Percentiles rank a stretch among this genome's conserved stretches.
Conservation (phyloP, 92 coral and sea anemone genomes). For the Zoanthus solanderi region DNA sequence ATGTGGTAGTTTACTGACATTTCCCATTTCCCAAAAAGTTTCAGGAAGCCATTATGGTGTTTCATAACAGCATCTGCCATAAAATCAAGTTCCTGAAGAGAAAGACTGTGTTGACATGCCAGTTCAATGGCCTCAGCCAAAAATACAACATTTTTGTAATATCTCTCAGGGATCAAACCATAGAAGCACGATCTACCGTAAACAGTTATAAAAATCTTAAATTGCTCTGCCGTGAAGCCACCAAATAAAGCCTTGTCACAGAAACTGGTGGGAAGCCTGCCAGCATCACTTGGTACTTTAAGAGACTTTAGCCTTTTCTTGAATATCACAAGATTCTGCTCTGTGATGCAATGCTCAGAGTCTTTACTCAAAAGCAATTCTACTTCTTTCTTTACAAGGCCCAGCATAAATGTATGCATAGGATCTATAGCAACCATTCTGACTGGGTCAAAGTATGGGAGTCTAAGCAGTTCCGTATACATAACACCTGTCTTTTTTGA, state of each 20-base stretch:
- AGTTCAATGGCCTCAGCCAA: conserved; percentile 54
- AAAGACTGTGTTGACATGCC: conserved; percentile 26
- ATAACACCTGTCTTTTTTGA: not conserved
- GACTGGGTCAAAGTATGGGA: conserved; percentile 25
- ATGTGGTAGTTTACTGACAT: conserved; percentile 64
- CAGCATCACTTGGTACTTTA: conserved; percentile 59
- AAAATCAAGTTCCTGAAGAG: conserved; percentile 12
- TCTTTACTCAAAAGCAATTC: conserved; percentile 1
- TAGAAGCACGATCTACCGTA: conserved; percentile 47
- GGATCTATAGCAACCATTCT: conserved; percentile 26
- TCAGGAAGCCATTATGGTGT: conserved; percentile 40
- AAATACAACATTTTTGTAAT: conserved; percentile 31
- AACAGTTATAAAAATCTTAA: conserved; percentile 6
- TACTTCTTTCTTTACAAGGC: not conserved
- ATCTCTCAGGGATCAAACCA: conserved; percentile 29
- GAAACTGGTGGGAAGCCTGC: conserved; percentile 56
- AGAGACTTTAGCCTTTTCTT: conserved; percentile 41
- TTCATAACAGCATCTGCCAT: conserved; percentile 27
- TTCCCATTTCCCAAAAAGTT: conserved; percentile 47
- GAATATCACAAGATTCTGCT: conserved; percentile 13
- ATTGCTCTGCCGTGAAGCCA: conserved; percentile 58
- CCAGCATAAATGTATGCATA: conserved; percentile 8
- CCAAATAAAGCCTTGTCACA: conserved; percentile 38
- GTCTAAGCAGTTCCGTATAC: conserved; percentile 23
- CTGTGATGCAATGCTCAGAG: conserved; percentile 6